A percentile compares a stretch with the other conserved stretches of the same genome.
Conservation (phyloP, 1,140 invertebrate species). For the Yoshiicerus persimilis region DNA sequence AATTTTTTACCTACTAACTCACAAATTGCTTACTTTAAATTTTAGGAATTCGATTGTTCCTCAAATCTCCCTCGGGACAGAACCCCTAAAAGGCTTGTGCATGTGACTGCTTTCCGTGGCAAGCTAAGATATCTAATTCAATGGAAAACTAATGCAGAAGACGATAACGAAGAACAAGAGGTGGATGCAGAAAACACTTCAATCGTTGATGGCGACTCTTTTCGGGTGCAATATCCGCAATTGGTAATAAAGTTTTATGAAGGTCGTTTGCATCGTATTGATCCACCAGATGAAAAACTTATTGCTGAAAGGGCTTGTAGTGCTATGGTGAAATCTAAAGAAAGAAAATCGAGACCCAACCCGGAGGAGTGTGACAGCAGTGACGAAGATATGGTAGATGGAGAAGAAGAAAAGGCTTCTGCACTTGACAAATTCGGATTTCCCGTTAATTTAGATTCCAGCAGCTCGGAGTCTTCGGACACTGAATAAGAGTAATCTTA, state of each 20-base stretch:
- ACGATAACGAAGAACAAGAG: neutral
- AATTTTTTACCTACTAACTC: neutral
- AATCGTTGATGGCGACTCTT: neutral
- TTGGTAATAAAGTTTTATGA: constrained; percentile 20
- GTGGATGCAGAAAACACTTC: neutral
- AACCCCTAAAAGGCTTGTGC: neutral
- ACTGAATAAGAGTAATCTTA: too few species aligned
- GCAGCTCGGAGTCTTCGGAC: neutral
- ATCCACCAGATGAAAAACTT: neutral
- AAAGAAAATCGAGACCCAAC: neutral
- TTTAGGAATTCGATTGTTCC: neutral
- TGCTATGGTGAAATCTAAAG: neutral
- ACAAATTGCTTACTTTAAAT: neutral
- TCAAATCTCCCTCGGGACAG: neutral
- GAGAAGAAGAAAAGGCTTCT: neutral
- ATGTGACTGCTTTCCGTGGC: neutral
- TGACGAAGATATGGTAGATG: neutral
- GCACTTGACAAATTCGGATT: neutral
- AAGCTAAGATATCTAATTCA: neutral
- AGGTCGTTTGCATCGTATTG: neutral
- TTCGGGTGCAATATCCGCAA: neutral
- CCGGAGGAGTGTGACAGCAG: neutral
- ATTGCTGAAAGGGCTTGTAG: neutral
- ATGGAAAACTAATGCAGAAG: neutral
- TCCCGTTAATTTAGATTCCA: neutral